Conservation (phyloP, 2,113 vertebrate species). For the Jacana jacana region DNA sequence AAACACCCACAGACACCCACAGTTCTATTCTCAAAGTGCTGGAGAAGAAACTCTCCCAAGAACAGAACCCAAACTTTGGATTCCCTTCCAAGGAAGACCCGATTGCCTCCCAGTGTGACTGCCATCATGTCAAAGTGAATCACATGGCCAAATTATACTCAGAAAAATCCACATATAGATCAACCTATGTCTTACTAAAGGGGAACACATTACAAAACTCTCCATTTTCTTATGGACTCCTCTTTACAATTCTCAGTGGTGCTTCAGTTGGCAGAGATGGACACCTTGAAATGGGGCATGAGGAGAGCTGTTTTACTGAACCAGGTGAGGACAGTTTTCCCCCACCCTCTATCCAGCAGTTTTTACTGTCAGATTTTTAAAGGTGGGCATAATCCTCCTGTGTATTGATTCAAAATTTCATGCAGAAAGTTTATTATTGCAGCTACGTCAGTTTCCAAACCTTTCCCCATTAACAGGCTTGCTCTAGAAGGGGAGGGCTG, state of each 20-base stretch:
- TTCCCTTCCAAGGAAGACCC: neutral
- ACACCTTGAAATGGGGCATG: neutral
- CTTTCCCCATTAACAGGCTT: neutral
- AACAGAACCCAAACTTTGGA: neutral
- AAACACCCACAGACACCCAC: neutral
- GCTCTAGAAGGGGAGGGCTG: neutral
- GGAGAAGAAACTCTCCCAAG: neutral
- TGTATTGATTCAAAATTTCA: neutral
- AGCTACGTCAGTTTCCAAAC: neutral
- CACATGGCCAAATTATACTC: neutral
- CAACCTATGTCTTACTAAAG: neutral
- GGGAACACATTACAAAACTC: neutral
- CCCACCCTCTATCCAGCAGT: neutral
- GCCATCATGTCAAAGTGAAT: neutral
- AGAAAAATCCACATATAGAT: neutral
- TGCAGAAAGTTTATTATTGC: neutral
- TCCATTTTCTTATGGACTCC: neutral
- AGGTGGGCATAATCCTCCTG: neutral
- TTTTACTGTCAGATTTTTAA: neutral
- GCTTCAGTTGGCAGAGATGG: neutral
- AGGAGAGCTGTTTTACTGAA: neutral
- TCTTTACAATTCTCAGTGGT: neutral
- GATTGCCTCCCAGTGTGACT: neutral
- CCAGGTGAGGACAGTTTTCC: neutral
- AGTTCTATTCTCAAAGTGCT: neutral